Base-by-base conservation (phyloP, 2,113 vertebrate genomes). In the Ophiodon elongatus region DNA sequence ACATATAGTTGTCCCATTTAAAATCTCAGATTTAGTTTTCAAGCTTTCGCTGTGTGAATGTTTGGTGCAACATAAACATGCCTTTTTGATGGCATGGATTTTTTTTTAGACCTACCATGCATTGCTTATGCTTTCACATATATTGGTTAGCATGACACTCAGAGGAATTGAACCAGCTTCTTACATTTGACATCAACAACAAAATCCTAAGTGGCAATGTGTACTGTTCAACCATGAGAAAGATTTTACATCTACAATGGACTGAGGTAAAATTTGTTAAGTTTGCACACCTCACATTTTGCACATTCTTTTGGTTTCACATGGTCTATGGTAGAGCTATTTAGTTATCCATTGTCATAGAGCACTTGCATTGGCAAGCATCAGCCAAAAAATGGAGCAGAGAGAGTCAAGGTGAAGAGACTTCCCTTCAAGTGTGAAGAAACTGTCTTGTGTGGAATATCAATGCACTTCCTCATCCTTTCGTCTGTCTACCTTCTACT, bases 371-470 rank as follows among this genome's bases (percentile, higher is more conserved):
- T 66, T 37, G 31, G 64, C 66, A 45, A 7, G 65, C 66, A 17
- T 57, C 52, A 35, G 73, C 66, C 63, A 13, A 43, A 45, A 41
- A 80, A 82, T 60, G 68, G 63, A 86, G 41, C 17, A 14, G 23
- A 54, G 67, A 71, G 79, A 82, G 70, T 83, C 54, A 57, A 89
- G 90, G 84, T 89, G 85, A 88, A 81, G 81, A 89, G 82, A 76
- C 72, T 82, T 91, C 87, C 79, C 89, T 80, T 93, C 90, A 88
- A 92, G 85, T 90, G 91, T 93, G 92, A 90, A 88, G 87, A 85
- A 88, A 83, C 45, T 8, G 33, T 4, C 79, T 17, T 68, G 87
- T 85, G 76, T 82, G 33, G 93, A 93, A 95, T 94, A 91, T 88
- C 91, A 95, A 93, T 93, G 81, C 73, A 79, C 73, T 60, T 71